A percentile compares a stretch with the other conserved stretches of the same genome.
These are phyloP conservation scores for Morus bassanus DNA, from an alignment of 2,797 vertebrate genomes.

Conservation along the genomic window DNA sequence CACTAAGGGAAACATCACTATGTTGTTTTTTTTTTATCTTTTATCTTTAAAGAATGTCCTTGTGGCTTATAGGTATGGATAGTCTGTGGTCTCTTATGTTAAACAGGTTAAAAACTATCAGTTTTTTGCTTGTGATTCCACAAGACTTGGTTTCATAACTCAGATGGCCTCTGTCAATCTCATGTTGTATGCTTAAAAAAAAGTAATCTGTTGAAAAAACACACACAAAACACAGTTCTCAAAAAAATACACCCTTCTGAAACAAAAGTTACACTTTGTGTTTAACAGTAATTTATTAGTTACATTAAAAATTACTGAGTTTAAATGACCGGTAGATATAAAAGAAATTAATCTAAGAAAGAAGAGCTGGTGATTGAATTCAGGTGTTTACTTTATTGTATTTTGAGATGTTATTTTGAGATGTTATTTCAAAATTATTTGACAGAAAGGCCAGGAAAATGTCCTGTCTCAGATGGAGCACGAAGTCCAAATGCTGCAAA, in stretches of 20 bases:
- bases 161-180: neutral
- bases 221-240: neutral
- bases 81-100: neutral
- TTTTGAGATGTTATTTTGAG: neutral
- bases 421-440: constrained; percentile 20
- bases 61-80: neutral
- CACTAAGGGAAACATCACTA: neutral
- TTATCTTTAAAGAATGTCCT: neutral
- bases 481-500: neutral
- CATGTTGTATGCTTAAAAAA: neutral
- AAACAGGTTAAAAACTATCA: neutral
- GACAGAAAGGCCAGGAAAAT: neutral
- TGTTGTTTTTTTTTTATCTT: neutral
- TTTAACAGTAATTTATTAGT: neutral
- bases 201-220: neutral
- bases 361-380: neutral
- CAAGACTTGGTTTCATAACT: neutral
- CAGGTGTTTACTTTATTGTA: neutral
- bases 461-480: neutral
- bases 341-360: neutral
- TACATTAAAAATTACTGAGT: neutral
- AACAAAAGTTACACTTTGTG: neutral
- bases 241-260: neutral
- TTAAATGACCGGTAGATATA: neutral
- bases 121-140: neutral